Percentiles rank a stretch among this genome's conserved stretches.
Conservation (phyloP, 2,888 invertebrate genomes). For the Apantesis nais region DNA sequence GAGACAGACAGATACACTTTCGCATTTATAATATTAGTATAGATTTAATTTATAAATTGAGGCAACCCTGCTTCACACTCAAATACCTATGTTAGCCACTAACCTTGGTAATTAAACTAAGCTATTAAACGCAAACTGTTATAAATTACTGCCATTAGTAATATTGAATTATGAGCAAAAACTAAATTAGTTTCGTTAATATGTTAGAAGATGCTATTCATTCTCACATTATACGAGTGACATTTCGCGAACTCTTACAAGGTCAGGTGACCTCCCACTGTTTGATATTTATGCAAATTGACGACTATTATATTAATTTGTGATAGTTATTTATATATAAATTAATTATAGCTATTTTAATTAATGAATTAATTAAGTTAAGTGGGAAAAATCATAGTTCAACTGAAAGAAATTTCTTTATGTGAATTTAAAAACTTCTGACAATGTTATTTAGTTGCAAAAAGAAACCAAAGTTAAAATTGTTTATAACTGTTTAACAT, state of each 20-base stretch:
- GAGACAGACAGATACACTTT: too few relatives aligned
- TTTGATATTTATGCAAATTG: constrained; percentile 1
- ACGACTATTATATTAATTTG: not conserved
- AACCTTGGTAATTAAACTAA: not conserved
- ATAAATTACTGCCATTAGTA: constrained; percentile 4
- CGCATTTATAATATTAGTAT: too few relatives aligned
- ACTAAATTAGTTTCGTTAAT: constrained; percentile 3
- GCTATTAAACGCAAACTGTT: not conserved
- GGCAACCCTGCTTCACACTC: not conserved
- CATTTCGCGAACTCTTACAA: constrained; percentile 6
- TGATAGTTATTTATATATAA: not conserved
- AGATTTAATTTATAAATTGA: not conserved
- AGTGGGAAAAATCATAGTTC: not conserved
- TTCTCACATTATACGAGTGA: constrained; percentile 6
- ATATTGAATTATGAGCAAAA: not conserved
- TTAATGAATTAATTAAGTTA: not conserved
- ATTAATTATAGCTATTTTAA: not conserved
- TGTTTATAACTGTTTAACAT: too few relatives aligned
- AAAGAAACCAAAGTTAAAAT: too few relatives aligned
- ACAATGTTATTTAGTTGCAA: too few relatives aligned
- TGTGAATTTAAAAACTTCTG: too few relatives aligned
- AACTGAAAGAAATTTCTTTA: not conserved
- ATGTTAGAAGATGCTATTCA: not conserved
- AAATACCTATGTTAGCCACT: not conserved
- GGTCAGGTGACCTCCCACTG: not conserved